These are phyloP conservation scores for Boulengeromyrus knoepffleri DNA, from an alignment of 2,113 vertebrate species.

Conservation along the genomic window DNA sequence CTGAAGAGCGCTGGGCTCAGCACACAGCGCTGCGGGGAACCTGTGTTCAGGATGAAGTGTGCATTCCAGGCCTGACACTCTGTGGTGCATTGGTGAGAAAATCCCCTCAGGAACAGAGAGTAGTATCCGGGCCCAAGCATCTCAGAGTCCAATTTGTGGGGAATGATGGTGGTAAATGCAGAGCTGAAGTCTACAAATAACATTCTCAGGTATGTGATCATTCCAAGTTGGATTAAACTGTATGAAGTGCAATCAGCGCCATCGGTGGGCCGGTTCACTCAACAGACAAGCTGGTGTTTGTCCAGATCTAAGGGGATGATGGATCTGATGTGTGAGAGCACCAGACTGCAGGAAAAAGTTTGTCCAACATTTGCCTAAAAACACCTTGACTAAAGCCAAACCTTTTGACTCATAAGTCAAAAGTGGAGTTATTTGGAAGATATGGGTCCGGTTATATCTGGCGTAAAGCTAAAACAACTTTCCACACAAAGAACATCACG, in stretches of 20 bases:
- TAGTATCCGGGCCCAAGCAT: neutral
- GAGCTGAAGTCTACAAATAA: neutral
- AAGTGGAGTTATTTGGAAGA: neutral
- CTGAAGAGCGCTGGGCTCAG: neutral
- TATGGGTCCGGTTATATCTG: neutral
- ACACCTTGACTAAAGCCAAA: no score
- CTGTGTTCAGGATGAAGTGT: neutral
- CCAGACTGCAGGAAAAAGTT: no score
- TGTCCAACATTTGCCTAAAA: no score
- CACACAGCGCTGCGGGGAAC: neutral
- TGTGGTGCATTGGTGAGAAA: neutral
- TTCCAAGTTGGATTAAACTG: no score
- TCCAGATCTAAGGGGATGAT: no score
- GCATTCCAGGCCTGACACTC: neutral
- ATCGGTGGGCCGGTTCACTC: no score
- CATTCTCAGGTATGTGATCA: neutral
- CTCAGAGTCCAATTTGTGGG: no score
- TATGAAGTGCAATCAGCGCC: no score
- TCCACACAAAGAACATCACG: neutral
- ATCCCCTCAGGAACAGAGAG: neutral
- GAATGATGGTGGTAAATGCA: no score
- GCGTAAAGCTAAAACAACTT: neutral
- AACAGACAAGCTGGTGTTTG: no score
- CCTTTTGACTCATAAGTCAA: neutral
- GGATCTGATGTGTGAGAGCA: no score